phyloP scores from a whole-genome alignment of 35 echinoderm and acorn worm species.

The Strongylocentrotus purpuratus region DNA sequence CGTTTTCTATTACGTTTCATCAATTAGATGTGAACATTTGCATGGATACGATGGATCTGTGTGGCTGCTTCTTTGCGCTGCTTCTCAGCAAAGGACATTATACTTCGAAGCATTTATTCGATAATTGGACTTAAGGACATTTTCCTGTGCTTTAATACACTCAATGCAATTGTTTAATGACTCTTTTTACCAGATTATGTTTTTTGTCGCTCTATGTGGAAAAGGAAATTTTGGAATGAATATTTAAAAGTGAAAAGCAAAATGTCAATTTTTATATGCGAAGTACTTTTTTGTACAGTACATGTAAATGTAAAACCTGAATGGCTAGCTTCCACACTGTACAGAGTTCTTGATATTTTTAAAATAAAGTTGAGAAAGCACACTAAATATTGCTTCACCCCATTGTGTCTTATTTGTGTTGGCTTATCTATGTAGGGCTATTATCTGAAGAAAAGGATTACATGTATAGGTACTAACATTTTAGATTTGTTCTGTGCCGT shows the following conservation, averaged over 20 bases:
- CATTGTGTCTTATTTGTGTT: background rate
- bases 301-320: conserved; percentile 48
- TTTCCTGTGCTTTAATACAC: background rate
- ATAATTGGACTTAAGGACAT: background rate
- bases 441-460: no score
- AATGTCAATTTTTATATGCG: conserved; percentile 44
- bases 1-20: background rate
- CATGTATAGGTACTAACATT: no score
- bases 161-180: background rate
- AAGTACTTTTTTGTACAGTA: conserved; percentile 62
- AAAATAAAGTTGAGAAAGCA: conserved; percentile 61
- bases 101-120: no score
- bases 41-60: background rate
- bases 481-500: no score
- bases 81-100: background rate
- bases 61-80: no score
- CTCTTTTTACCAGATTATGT: background rate
- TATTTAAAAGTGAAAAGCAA: conserved; percentile 6
- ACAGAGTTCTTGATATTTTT: conserved; percentile 56
- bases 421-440: no score
- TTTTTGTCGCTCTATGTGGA: conserved; percentile 28
- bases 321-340: conserved; percentile 54
- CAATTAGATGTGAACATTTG: background rate
- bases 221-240: conserved; percentile 8
- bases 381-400: background rate